phyloP scores from a whole-genome alignment of 2,888 invertebrate genomes.

The Caenorhabditis zanzibari region DNA sequence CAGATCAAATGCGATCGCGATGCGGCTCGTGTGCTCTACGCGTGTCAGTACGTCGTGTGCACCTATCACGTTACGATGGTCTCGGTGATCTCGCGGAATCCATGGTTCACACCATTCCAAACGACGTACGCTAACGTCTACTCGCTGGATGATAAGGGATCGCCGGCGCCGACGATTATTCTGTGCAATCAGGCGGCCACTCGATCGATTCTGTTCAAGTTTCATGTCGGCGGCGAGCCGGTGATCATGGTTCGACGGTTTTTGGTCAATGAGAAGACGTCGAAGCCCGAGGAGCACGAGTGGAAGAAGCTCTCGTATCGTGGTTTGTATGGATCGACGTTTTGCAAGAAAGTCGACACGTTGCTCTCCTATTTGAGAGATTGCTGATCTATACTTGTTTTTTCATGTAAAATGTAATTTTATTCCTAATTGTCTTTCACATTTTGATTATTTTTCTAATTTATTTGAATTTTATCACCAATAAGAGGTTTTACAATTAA shows the following conservation, averaged over 20 bases:
- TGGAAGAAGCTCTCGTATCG: slow-evolving; percentile 71
- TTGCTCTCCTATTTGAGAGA: slow-evolving; percentile 62
- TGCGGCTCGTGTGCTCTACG: slow-evolving; percentile 58
- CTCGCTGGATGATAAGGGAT: slow-evolving; percentile 72
- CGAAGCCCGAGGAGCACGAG: slow-evolving; percentile 35
- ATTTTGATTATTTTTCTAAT: not conserved
- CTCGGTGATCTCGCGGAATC: slow-evolving; percentile 39
- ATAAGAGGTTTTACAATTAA: not conserved
- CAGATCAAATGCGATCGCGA: slow-evolving; percentile 77
- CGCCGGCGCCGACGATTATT: slow-evolving; percentile 77
- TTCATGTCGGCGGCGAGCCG: slow-evolving; percentile 66
- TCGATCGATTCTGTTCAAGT: slow-evolving; percentile 74
- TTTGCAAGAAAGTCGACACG: slow-evolving; percentile 79
- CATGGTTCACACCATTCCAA: slow-evolving; percentile 65
- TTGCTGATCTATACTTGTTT: slow-evolving; percentile 13
- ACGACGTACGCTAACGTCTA: slow-evolving; percentile 77
- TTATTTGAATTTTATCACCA: not conserved
- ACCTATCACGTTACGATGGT: slow-evolving; percentile 47
- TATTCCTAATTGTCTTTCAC: not conserved
- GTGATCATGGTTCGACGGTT: slow-evolving; percentile 64
- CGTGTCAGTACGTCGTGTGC: slow-evolving; percentile 66
- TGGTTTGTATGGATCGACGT: slow-evolving; percentile 74
- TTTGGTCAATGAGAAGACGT: slow-evolving; percentile 50
- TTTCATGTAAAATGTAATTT: slow-evolving; percentile 3
- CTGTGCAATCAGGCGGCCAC: slow-evolving; percentile 74